These are phyloP conservation scores for Dascyllus trimaculatus DNA, from an alignment of 2,113 vertebrate species.

Conservation along the genomic window DNA sequence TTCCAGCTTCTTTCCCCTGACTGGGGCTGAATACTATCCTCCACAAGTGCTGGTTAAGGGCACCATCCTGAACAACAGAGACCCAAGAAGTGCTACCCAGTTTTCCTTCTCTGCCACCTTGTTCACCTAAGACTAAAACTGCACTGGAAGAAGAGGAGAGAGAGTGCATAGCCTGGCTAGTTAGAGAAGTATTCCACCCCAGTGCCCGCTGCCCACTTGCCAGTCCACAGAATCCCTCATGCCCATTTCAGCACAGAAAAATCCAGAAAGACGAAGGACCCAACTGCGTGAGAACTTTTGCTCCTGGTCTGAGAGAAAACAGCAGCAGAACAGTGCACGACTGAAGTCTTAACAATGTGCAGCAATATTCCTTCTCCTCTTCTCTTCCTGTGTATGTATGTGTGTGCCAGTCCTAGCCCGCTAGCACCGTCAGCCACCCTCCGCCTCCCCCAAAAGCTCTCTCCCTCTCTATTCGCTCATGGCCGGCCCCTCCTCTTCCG, in stretches of 20 bases:
- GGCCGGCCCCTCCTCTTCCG: slow-evolving; percentile 77
- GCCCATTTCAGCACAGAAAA: slow-evolving; percentile 53
- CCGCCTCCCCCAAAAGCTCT: slow-evolving; percentile 58
- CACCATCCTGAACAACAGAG: slow-evolving; percentile 60
- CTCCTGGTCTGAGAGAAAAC: slow-evolving; percentile 40
- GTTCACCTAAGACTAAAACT: slow-evolving; percentile 42
- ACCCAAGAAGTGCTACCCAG: slow-evolving; percentile 34
- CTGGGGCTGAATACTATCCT: slow-evolving; percentile 60
- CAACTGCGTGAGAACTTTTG: slow-evolving; percentile 62
- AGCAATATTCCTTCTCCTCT: slow-evolving; percentile 76
- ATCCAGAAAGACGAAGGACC: slow-evolving; percentile 59
- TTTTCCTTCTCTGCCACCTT: slow-evolving; percentile 29
- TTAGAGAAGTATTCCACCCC: slow-evolving; percentile 69
- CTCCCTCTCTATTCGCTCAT: slow-evolving; percentile 76
- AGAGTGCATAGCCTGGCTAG: slow-evolving; percentile 42
- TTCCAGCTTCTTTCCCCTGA: slow-evolving; percentile 29
- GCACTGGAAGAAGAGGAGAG: slow-evolving; percentile 13
- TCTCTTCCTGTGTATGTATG: slow-evolving; percentile 77
- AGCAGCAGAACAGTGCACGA: slow-evolving; percentile 53
- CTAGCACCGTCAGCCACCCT: slow-evolving; percentile 75
- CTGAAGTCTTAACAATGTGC: slow-evolving; percentile 73
- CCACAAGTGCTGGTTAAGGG: slow-evolving; percentile 60
- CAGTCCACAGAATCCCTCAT: slow-evolving; percentile 68
- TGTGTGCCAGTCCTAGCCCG: slow-evolving; percentile 75
- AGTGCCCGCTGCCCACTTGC: slow-evolving; percentile 53